Percentiles rank a stretch among this genome's conserved stretches.
These are phyloP conservation scores for Ianthella basta DNA, from an alignment of 37 sponge, comb jelly and placozoan genomes.

Conservation along the genomic window DNA sequence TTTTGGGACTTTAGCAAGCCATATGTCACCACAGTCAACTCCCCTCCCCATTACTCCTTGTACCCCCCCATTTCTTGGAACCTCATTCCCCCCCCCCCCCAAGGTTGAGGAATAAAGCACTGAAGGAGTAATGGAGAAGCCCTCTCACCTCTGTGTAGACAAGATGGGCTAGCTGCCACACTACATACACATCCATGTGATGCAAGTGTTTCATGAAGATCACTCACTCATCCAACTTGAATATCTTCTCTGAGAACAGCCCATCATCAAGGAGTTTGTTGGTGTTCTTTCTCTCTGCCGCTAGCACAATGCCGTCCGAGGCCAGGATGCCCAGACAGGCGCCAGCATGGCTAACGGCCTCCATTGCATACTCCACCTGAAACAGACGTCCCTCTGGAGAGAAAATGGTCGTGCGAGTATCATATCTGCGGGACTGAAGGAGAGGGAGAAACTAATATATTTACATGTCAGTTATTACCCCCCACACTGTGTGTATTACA, in stretches of 20 bases:
- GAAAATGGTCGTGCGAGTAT: constrained; percentile 95
- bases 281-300: constrained; percentile 91
- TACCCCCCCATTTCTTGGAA: too few relatives aligned
- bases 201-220: background rate
- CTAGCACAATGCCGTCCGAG: constrained; percentile 93
- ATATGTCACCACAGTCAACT: too few relatives aligned
- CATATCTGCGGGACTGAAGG: constrained; percentile 88
- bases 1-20: too few relatives aligned
- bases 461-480: background rate
- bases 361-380: constrained; percentile 99
- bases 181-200: constrained; percentile 7
- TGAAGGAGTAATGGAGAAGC: too few relatives aligned
- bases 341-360: constrained; percentile 95
- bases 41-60: too few relatives aligned
- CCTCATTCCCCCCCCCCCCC: too few relatives aligned
- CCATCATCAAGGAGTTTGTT: constrained; percentile 93
- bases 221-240: constrained; percentile 85
- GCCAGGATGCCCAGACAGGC: constrained; percentile 96
- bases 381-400: constrained; percentile 98
- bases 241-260: constrained; percentile 96
- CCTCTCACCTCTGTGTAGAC: too few relatives aligned
- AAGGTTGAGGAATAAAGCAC: too few relatives aligned
- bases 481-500: background rate
- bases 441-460: background rate
- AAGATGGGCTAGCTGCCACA: too few relatives aligned